phyloP scores from a whole-genome alignment of 2,888 invertebrate genomes.

The Dasysyrphus tricinctus region DNA sequence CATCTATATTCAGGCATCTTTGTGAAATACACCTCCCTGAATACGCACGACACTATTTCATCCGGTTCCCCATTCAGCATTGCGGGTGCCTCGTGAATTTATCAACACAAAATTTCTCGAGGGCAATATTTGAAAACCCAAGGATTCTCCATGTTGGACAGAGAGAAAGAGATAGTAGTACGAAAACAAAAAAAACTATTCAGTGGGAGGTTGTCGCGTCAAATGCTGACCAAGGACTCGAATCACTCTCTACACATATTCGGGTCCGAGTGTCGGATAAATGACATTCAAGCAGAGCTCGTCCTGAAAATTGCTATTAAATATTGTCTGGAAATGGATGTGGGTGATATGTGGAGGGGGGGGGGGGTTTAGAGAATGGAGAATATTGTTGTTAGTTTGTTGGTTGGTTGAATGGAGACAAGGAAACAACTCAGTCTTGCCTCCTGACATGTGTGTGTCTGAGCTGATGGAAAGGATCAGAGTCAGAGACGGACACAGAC shows the following conservation, averaged over 20 bases:
- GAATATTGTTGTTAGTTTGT: not conserved
- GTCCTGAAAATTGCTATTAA: slow-evolving; percentile 75
- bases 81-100: slow-evolving; percentile 56
- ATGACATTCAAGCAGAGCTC: slow-evolving; percentile 66
- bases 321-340: slow-evolving; percentile 49
- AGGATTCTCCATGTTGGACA: not conserved
- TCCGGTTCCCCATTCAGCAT: slow-evolving; percentile 19
- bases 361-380: not conserved
- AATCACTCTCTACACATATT: slow-evolving; percentile 48
- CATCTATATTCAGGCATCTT: not conserved
- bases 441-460: slow-evolving; percentile 25
- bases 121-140: slow-evolving; percentile 39
- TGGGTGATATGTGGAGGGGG: not conserved
- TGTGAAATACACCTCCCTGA: slow-evolving; percentile 14
- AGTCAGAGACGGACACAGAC: slow-evolving; percentile 23
- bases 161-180: not conserved
- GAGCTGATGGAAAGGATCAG: slow-evolving; percentile 54
- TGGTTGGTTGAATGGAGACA: slow-evolving; percentile 24
- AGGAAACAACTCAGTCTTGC: slow-evolving; percentile 53
- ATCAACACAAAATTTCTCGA: slow-evolving; percentile 70
- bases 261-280: slow-evolving; percentile 60
- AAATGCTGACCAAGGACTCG: slow-evolving; percentile 59
- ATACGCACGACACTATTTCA: slow-evolving; percentile 52
- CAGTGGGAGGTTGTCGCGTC: slow-evolving; percentile 9
- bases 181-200: not conserved